These are phyloP conservation scores for Microcebus ravelobensis DNA, from an alignment of 2,113 vertebrate species.

Conservation along the genomic window DNA sequence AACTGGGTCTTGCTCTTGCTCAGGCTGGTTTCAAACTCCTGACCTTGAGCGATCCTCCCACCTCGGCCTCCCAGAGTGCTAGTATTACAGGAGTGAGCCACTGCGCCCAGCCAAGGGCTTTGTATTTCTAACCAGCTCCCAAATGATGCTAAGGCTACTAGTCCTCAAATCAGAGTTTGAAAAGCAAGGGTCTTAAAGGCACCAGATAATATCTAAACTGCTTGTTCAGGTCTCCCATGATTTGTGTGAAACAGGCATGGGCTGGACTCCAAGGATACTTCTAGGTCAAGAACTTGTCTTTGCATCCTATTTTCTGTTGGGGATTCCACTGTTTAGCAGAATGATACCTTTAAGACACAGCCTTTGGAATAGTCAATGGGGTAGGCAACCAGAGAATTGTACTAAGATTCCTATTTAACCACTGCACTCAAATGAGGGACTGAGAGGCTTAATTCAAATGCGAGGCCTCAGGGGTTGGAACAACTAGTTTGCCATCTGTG, in stretches of 20 bases:
- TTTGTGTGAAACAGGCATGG: not conserved
- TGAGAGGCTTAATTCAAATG: not conserved
- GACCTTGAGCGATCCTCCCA: too few species aligned
- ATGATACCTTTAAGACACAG: not conserved
- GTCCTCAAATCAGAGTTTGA: not conserved
- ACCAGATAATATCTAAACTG: too few species aligned
- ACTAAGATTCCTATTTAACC: not conserved
- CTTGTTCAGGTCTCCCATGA: not conserved
- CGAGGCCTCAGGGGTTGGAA: not conserved
- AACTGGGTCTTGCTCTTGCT: too few species aligned
- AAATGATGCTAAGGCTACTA: not conserved
- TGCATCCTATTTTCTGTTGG: not conserved
- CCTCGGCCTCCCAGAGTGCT: too few species aligned
- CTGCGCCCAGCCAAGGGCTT: not conserved
- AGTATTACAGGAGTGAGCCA: too few species aligned
- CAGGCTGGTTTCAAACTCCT: too few species aligned
- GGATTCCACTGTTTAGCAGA: not conserved
- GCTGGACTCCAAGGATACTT: not conserved
- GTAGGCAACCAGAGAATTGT: not conserved
- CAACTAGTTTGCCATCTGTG: not conserved
- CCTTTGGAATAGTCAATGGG: not conserved
- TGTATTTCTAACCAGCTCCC: not conserved
- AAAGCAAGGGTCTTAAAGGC: not conserved
- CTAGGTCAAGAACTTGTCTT: not conserved
- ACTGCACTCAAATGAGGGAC: not conserved